Evolutionary conservation across 2,888 invertebrate species (phyloP).

Genomic region (Gerris lacustris): DNA sequence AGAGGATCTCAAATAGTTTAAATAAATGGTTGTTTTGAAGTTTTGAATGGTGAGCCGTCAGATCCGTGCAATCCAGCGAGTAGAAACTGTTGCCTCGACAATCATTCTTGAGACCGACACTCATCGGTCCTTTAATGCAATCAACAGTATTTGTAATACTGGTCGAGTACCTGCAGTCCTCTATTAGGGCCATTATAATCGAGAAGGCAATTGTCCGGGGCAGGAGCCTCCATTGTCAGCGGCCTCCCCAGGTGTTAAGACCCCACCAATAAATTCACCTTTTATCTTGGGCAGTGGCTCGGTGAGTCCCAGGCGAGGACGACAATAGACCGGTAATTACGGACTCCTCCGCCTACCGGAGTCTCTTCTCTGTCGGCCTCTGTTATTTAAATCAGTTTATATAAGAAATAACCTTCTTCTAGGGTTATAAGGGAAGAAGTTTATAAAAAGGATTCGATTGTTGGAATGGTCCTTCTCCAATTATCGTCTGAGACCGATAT

Average conservation of each 20-base stretch:
- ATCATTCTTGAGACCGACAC: too few species aligned
- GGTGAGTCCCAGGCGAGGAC: background rate
- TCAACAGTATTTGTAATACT: slow-evolving; percentile 3
- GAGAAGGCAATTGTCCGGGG: background rate
- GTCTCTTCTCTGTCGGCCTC: background rate
- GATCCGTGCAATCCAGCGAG: too few species aligned
- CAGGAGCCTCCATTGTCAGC: background rate
- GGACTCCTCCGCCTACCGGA: background rate
- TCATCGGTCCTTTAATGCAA: background rate
- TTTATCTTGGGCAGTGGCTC: background rate
- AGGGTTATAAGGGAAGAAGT: too few species aligned
- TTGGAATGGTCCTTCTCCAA: background rate
- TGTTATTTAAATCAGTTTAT: slow-evolving; percentile 1
- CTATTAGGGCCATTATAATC: background rate
- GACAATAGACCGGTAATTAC: slow-evolving; percentile 5
- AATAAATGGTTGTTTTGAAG: too few species aligned
- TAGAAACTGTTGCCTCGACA: too few species aligned
- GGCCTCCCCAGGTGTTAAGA: background rate
- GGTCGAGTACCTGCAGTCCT: background rate
- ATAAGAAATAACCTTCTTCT: background rate
- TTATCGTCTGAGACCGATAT: background rate
- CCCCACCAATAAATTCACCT: background rate
- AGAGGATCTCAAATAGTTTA: too few species aligned
- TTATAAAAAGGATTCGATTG: background rate
- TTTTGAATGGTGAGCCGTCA: too few species aligned